Base-by-base conservation (phyloP, 1,140 invertebrate genomes). In the Heterodera carotae region DNA sequence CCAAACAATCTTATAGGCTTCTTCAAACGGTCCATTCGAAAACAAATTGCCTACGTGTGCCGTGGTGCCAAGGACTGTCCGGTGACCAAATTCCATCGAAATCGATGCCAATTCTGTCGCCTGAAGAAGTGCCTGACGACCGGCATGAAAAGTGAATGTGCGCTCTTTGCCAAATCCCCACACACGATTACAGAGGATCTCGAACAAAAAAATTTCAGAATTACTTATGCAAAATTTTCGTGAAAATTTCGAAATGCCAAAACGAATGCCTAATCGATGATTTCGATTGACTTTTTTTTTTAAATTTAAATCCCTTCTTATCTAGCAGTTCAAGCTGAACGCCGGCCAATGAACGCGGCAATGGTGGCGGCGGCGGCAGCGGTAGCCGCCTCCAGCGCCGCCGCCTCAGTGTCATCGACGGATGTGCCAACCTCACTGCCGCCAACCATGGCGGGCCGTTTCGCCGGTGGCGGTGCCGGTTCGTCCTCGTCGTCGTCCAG, bases 131-230 rank as follows among this genome's bases (percentile, higher is more conserved):
- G 96, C 89, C 90, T 98, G 27, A 92, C 93, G 60, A 96, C 95
- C 91, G 96, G 96, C 80, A 98, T 98, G 96, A 90, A 95, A 89
- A 95, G 94, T 90, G 96, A 98, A 92, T 97, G 95, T 97, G 93
- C 94, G 31, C 56, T 18, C 74, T 84, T 72, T 39, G 12, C 48
- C 48, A 18, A 53, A 18, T 18, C 48, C 48, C 48, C 12, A 18
- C 48, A 69, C 39, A 48, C 71, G 33, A 29, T 22, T 2, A 2
- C 27, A 25, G 8, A 22, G 22, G 18, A 12, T 27, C 0, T 33
- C 15, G n/a, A n/a, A n/a, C n/a, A n/a, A n/a, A n/a, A n/a, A n/a
- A n/a, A n/a, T n/a, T n/a, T n/a, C n/a, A n/a, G n/a, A n/a, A n/a
- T n/a, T n/a, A n/a, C n/a, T n/a, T n/a, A 2, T 43, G 7, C 3